Conservation (phyloP, 2,113 vertebrate species). For the Bostrychus sinensis region DNA sequence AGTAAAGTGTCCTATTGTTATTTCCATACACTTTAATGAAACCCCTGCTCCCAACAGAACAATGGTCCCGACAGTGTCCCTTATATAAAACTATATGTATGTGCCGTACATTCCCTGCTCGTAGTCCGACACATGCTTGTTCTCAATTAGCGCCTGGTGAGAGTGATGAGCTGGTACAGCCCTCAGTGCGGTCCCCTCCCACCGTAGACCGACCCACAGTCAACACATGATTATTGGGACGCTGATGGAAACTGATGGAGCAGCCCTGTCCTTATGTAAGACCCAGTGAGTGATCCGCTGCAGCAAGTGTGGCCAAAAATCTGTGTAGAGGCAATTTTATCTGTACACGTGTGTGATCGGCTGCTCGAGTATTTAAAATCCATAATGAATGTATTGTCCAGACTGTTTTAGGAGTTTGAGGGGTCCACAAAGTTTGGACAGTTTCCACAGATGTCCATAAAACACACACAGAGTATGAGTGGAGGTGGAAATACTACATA, state of each 20-base stretch:
- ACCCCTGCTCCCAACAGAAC: background rate
- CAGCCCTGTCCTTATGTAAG: background rate
- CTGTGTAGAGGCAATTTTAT: too few species aligned
- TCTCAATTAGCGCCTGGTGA: background rate
- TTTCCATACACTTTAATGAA: background rate
- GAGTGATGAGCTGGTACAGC: background rate
- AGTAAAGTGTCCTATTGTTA: background rate
- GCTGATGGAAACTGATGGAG: constrained; percentile 1
- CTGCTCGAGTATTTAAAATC: too few species aligned
- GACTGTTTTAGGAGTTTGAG: too few species aligned
- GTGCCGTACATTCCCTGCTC: background rate
- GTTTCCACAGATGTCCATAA: too few species aligned
- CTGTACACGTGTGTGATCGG: too few species aligned
- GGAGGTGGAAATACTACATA: too few species aligned
- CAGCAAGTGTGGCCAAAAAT: background rate
- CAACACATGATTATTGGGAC: background rate
- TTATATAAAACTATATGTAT: background rate
- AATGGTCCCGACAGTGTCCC: background rate
- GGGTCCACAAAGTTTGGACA: too few species aligned
- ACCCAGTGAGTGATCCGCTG: background rate
- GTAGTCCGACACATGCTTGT: background rate
- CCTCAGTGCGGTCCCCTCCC: background rate
- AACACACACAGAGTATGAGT: too few species aligned
- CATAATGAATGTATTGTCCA: too few species aligned
- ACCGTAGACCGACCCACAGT: background rate